phyloP scores from a whole-genome alignment of 2,113 vertebrate species.

The Pica pica region DNA sequence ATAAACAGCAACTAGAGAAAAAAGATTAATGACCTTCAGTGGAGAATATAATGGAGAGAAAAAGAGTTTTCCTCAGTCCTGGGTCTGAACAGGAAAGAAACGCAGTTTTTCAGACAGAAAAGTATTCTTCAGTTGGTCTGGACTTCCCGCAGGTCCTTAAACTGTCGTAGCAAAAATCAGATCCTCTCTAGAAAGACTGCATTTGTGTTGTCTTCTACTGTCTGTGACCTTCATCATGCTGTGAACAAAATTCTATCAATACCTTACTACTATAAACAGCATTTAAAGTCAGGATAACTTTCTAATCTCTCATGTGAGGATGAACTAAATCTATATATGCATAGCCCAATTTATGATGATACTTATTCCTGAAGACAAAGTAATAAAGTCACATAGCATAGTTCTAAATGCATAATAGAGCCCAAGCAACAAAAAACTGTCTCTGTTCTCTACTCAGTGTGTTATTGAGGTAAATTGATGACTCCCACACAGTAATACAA shows the following conservation, averaged over 20 bases:
- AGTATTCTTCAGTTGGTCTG: background rate
- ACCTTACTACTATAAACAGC: background rate
- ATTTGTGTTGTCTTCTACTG: background rate
- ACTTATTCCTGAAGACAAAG: background rate
- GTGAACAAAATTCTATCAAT: background rate
- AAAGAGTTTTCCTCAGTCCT: background rate
- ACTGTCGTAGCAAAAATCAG: background rate
- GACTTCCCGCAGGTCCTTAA: background rate
- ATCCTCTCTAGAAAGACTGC: background rate
- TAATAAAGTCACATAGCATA: background rate
- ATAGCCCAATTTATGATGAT: background rate
- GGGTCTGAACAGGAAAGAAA: background rate
- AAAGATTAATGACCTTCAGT: background rate
- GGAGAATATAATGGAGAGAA: background rate
- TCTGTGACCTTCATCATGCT: background rate
- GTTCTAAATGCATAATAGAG: background rate
- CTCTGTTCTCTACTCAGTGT: background rate
- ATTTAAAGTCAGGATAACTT: background rate
- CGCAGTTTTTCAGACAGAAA: background rate
- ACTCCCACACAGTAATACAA: background rate
- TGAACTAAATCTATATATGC: background rate
- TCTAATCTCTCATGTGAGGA: background rate
- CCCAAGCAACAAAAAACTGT: background rate
- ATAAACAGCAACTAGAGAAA: background rate
- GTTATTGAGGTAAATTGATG: background rate